phyloP scores from a whole-genome alignment of 1,140 invertebrate genomes.

The Zaprionus taronus region DNA sequence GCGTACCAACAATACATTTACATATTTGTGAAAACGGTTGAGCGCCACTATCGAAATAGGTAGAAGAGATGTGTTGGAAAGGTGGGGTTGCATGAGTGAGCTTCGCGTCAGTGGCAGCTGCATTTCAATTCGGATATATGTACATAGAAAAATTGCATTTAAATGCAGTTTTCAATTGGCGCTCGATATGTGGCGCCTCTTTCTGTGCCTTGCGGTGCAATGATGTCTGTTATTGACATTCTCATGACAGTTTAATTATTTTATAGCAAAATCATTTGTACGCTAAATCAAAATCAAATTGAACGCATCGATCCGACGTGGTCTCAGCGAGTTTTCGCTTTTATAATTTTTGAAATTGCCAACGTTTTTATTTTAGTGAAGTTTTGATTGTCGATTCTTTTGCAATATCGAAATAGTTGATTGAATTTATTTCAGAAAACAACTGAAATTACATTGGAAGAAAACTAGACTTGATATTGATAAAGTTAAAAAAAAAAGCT shows the following conservation, averaged over 20 bases:
- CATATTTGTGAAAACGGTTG: neutral
- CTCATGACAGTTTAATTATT: slow-evolving; percentile 79
- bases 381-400: neutral
- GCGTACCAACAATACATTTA: slow-evolving; percentile 11
- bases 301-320: slow-evolving; percentile 9
- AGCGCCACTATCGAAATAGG: slow-evolving; percentile 10
- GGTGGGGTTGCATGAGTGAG: neutral
- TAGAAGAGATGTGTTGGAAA: neutral
- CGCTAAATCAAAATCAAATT: slow-evolving; percentile 44
- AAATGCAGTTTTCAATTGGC: slow-evolving; percentile 55
- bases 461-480: neutral
- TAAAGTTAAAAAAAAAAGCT: too few species aligned
- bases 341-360: neutral
- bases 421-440: too few species aligned
- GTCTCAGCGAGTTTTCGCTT: neutral
- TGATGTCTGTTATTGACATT: slow-evolving; percentile 65
- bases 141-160: slow-evolving; percentile 44
- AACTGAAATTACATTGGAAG: neutral
- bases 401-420: neutral
- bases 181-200: slow-evolving; percentile 12
- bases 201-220: slow-evolving; percentile 29
- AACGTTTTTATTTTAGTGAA: neutral
- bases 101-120: slow-evolving; percentile 33
- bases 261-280: slow-evolving; percentile 53
- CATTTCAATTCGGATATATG: slow-evolving; percentile 66